phyloP scores from a whole-genome alignment of 2,797 vertebrate species.

The Dendrocincla fuliginosa region DNA sequence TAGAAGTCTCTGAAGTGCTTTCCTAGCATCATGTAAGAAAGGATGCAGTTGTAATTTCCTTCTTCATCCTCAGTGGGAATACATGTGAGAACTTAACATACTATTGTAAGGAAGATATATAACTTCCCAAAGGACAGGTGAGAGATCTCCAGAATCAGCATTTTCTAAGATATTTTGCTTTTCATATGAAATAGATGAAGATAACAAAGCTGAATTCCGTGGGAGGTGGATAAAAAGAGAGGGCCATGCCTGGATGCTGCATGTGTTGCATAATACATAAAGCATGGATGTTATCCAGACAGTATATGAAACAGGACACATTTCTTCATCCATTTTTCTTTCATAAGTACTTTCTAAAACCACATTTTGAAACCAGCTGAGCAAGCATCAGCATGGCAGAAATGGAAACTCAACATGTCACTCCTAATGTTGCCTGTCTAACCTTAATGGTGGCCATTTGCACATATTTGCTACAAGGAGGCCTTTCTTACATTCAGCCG shows the following conservation, averaged over 20 bases:
- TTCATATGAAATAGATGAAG: neutral
- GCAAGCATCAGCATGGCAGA: neutral
- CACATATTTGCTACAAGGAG: neutral
- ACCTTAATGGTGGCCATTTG: neutral
- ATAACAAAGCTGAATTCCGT: neutral
- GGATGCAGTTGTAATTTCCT: neutral
- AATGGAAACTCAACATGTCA: neutral
- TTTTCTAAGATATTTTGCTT: neutral
- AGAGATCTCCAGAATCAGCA: neutral
- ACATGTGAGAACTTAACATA: neutral
- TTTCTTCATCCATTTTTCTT: neutral
- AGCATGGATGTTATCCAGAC: neutral
- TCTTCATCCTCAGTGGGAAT: neutral
- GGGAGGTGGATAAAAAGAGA: neutral
- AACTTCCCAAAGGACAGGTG: neutral
- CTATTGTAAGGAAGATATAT: neutral
- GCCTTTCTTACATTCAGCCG: neutral
- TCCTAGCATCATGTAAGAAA: neutral
- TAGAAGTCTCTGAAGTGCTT: slow-evolving; percentile 7
- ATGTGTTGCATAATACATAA: neutral
- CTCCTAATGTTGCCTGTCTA: neutral
- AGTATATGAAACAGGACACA: neutral
- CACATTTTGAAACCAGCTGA: neutral
- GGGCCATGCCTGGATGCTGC: neutral
- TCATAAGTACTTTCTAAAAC: neutral